These are phyloP conservation scores for Falco berigora DNA, from an alignment of 2,797 vertebrate species.

Conservation along the genomic window DNA sequence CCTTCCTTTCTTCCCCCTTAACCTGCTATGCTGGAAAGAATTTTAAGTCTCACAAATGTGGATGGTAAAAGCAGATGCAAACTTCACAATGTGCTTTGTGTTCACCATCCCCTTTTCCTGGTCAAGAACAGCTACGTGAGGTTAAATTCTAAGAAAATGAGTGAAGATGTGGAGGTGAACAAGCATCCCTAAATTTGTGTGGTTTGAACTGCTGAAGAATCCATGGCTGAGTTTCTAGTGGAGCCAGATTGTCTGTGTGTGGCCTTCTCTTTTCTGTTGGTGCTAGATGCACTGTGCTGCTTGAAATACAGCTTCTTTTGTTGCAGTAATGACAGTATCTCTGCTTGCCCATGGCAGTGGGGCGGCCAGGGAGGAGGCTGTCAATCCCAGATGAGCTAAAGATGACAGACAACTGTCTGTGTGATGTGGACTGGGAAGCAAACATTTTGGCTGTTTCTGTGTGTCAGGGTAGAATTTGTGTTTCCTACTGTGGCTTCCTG, in stretches of 20 bases:
- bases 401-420: not conserved
- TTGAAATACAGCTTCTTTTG: not conserved
- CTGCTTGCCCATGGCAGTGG: not conserved
- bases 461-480: not conserved
- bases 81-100: not conserved
- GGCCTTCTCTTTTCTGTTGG: not conserved
- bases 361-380: not conserved
- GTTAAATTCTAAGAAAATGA: not conserved
- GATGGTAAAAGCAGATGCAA: not conserved
- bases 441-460: not conserved
- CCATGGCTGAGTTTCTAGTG: not conserved
- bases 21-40: not conserved
- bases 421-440: accelerated
- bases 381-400: not conserved
- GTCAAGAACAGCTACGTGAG: not conserved
- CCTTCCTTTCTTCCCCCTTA: not conserved
- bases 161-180: not conserved
- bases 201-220: not conserved
- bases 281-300: not conserved
- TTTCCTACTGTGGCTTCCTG: not conserved
- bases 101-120: not conserved
- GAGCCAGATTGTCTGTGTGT: not conserved
- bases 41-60: not conserved
- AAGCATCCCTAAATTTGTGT: not conserved
- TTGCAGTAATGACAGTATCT: not conserved